Evolutionary conservation across 2,113 vertebrate species (phyloP).

Genomic region (Callospermophilus lateralis): DNA sequence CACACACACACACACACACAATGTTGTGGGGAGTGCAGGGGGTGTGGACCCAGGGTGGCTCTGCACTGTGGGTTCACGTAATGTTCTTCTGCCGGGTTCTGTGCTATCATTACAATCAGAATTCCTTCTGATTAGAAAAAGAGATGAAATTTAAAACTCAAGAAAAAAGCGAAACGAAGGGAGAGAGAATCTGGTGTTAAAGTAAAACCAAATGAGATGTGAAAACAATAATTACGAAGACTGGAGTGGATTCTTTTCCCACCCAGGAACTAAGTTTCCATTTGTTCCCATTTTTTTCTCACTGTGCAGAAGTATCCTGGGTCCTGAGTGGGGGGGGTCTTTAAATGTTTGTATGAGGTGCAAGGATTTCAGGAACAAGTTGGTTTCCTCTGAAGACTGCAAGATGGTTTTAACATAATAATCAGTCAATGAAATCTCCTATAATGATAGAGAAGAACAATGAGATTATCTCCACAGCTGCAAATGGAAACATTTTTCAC

Average conservation of each 20-base stretch:
- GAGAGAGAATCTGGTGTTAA: constrained; percentile 75
- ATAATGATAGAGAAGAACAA: no score
- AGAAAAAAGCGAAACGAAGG: constrained; percentile 64
- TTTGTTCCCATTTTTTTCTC: background rate
- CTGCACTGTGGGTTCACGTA: constrained; percentile 30
- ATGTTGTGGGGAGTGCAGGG: background rate
- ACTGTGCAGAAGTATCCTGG: no score
- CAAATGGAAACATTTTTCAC: background rate
- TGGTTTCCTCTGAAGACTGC: background rate
- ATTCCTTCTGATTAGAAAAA: constrained; percentile 78
- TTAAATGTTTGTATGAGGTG: background rate
- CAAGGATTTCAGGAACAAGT: no score
- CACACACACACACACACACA: background rate
- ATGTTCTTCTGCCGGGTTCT: constrained; percentile 40
- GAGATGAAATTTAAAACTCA: constrained; percentile 42
- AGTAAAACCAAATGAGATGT: constrained; percentile 70
- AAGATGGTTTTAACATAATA: background rate
- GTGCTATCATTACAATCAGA: constrained; percentile 80
- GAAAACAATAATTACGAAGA: constrained; percentile 77
- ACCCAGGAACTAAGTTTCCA: background rate
- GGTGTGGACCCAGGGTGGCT: constrained; percentile 22
- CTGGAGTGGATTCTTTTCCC: background rate
- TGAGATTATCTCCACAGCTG: background rate
- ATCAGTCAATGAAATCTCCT: background rate
- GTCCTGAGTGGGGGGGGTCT: background rate